Percentiles rank a stretch among this genome's conserved stretches.
Evolutionary conservation across 2,888 invertebrate species (phyloP).

Genomic region (Hoplodrina blanda): DNA sequence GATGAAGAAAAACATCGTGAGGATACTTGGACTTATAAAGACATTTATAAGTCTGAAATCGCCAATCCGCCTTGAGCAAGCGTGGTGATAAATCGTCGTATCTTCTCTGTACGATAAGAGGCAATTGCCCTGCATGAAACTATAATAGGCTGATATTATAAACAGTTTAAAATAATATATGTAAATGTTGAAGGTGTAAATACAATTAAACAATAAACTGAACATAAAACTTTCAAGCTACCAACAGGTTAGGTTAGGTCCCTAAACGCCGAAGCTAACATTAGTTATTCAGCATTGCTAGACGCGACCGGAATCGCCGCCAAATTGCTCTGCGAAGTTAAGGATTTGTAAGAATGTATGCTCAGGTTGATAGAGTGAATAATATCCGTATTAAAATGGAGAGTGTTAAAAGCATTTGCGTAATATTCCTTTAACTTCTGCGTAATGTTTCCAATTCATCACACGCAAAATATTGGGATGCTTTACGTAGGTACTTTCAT

Average conservation of each 20-base stretch:
- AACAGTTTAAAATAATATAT: not conserved
- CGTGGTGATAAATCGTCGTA: no score
- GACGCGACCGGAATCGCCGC: constrained; percentile 37
- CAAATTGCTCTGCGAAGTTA: constrained; percentile 44
- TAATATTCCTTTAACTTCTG: constrained; percentile 1
- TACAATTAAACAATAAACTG: constrained; percentile 26
- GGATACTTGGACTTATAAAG: no score
- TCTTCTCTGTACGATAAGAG: no score
- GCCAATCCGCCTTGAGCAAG: no score
- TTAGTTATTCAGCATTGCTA: constrained; percentile 55
- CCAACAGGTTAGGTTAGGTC: constrained; percentile 53
- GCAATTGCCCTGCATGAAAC: no score
- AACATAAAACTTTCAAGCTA: constrained; percentile 34
- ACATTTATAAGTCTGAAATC: no score
- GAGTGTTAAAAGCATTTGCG: constrained; percentile 5
- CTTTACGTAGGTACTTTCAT: constrained; percentile 2
- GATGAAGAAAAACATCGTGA: no score
- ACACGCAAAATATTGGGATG: not conserved
- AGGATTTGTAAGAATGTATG: constrained; percentile 42
- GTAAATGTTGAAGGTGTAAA: constrained; percentile 16
- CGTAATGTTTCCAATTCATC: constrained; percentile 6
- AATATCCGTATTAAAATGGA: constrained; percentile 13
- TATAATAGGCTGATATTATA: no score
- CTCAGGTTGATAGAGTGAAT: constrained; percentile 21
- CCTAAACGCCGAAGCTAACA: constrained; percentile 33